These are phyloP conservation scores for Parnassius glacialis DNA, from an alignment of 2,888 invertebrate genomes.

Conservation along the genomic window DNA sequence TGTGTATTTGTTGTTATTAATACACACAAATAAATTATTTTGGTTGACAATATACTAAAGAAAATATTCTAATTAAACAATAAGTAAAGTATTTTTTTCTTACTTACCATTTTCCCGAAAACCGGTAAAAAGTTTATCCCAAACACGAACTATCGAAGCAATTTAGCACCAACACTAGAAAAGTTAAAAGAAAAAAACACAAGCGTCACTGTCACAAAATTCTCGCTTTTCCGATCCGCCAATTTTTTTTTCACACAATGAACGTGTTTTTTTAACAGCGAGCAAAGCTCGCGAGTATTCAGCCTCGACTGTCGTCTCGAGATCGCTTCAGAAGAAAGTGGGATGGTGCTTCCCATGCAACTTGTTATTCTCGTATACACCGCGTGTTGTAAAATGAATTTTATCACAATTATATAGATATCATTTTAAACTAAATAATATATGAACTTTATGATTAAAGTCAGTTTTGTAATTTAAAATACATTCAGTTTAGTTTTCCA, in stretches of 20 bases:
- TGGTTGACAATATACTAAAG: no score
- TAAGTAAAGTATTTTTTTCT: no score
- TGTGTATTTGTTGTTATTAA: no score
- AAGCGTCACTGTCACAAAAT: conserved; percentile 41
- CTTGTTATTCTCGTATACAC: conserved; percentile 11
- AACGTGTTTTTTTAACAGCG: conserved; percentile 40
- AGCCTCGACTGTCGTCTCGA: conserved; percentile 38
- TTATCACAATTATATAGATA: conserved; percentile 3
- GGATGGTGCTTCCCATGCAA: conserved; percentile 53
- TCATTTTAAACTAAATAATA: neutral
- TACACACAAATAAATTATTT: no score
- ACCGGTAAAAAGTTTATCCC: conserved; percentile 33
- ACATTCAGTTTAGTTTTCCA: neutral
- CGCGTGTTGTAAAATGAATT: conserved; percentile 26
- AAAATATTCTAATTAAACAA: no score
- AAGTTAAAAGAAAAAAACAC: conserved; percentile 36
- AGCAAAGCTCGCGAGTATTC: conserved; percentile 33
- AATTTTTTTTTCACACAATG: conserved; percentile 33
- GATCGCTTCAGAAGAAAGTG: conserved; percentile 54
- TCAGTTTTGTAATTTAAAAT: conserved; percentile 4
- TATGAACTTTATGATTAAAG: conserved; percentile 2
- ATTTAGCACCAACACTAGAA: conserved; percentile 17
- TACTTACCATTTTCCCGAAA: conserved; percentile 42
- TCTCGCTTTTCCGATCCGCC: conserved; percentile 35
- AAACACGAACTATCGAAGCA: conserved; percentile 26